Percentiles rank a stretch among this genome's conserved stretches.
phyloP scores from a whole-genome alignment of 2,797 vertebrate genomes.

The Phalanger gymnotis region DNA sequence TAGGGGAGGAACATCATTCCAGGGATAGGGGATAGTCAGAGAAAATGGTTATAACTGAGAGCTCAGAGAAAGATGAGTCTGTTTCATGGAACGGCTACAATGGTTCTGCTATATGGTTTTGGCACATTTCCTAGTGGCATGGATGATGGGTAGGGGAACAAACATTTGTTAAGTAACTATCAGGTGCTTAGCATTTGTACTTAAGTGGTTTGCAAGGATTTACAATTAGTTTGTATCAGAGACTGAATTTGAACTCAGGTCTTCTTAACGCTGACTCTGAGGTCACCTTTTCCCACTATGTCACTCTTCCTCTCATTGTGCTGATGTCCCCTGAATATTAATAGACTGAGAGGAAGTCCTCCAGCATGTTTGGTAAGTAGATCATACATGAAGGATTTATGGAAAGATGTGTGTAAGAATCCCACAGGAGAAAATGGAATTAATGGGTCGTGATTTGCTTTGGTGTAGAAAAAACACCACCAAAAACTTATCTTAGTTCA shows the following conservation, averaged over 20 bases:
- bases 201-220: background rate
- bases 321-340: background rate
- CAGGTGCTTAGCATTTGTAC: too few relatives aligned
- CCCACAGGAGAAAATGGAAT: background rate
- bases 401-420: background rate
- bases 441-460: background rate
- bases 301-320: background rate
- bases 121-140: background rate
- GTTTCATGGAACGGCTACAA: background rate
- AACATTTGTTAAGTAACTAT: background rate
- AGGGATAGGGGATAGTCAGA: background rate
- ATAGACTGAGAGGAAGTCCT: background rate
- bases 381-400: background rate
- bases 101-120: background rate
- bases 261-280: background rate
- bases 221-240: background rate
- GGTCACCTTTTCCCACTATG: background rate
- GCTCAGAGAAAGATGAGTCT: background rate
- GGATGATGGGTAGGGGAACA: background rate
- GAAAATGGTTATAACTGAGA: background rate
- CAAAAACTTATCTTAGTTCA: background rate
- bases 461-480: background rate
- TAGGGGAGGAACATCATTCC: background rate
- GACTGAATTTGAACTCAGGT: background rate
- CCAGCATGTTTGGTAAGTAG: background rate